Evolutionary conservation across 2,888 invertebrate genomes (phyloP), one percentile per base, ranked within the genome.

Genomic region (Microctonus brassicae): DNA sequence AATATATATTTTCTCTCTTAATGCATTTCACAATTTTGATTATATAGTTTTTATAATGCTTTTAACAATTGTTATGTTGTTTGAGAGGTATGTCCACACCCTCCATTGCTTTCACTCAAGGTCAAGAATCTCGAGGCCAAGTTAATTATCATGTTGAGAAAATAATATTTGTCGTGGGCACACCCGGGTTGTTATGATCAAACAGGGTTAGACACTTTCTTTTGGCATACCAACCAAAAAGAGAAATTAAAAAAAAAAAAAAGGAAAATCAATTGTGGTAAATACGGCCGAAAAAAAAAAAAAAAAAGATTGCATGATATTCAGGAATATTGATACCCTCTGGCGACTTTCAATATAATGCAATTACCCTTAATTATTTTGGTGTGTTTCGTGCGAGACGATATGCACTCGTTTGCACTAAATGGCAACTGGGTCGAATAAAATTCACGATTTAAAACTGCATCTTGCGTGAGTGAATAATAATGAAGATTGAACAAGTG

Each of bases 381-480:
- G 42, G 10, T 60, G 53, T 9, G 53, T 61, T 29, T 47, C 34
- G 36, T 60, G 57, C 55, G 53, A 69, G 65, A 65, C 42, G 20
- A 39, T 62, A 39, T 62, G 67, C 75, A 68, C 76, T 69, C 63
- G 61, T 63, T 52, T 73, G 82, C 73, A 75, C 83, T 72, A 82
- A 75, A 81, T 83, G 76, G 76, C 75, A 83, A 83, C 58, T 83
- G 73, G 82, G 81, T 79, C 81, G 79, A 42, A 76, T 70, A 64
- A 74, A 79, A 76, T 74, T 69, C 70, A 71, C 68, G 73, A 72
- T 78, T 71, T 67, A 53, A 34, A 65, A 34, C 76, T 66, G 77
- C 76, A 70, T 75, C 76, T 60, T 57, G 72, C 69, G 62, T 39
- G 66, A 66, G 68, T 64, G 33, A 53, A 53, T 53, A 53, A 53